These are phyloP conservation scores for Clarias fuscus DNA, from an alignment of 2,797 vertebrate genomes.

Conservation along the genomic window DNA sequence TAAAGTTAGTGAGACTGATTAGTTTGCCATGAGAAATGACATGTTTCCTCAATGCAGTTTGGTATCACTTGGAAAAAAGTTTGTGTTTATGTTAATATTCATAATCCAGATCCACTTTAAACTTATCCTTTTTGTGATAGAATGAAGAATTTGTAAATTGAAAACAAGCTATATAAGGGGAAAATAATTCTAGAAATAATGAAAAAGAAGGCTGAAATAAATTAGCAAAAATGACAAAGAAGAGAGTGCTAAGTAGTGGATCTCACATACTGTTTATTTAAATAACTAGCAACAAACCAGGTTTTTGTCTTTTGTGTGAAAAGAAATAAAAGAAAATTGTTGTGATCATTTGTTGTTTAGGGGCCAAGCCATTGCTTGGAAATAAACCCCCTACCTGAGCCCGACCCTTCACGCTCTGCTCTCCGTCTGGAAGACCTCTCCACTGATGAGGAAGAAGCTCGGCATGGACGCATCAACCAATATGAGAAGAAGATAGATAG, in stretches of 20 bases:
- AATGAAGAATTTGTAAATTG: too few relatives aligned
- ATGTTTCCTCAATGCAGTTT: not conserved
- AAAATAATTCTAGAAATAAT: not conserved
- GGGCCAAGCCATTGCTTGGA: slow-evolving; percentile 79
- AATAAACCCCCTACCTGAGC: slow-evolving; percentile 71
- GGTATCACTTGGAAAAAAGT: not conserved
- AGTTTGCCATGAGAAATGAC: not conserved
- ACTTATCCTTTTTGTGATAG: not conserved
- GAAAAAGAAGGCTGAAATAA: not conserved
- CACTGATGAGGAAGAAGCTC: slow-evolving; percentile 80
- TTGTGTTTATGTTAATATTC: not conserved
- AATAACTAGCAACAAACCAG: not conserved
- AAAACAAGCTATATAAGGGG: not conserved
- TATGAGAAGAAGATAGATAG: slow-evolving; percentile 88
- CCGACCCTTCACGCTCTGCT: slow-evolving; percentile 72
- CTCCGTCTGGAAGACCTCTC: slow-evolving; percentile 84
- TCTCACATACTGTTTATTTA: not conserved
- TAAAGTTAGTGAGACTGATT: not conserved
- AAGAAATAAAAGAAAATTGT: not conserved
- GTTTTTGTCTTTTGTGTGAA: not conserved
- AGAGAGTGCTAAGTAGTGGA: not conserved
- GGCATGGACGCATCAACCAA: slow-evolving; percentile 78
- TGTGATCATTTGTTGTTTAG: slow-evolving; percentile 61
- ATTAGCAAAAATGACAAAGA: not conserved
- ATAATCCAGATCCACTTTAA: not conserved